These are phyloP conservation scores for Didymodactylos carnosus DNA, from an alignment of 2,888 invertebrate species.

Conservation along the genomic window DNA sequence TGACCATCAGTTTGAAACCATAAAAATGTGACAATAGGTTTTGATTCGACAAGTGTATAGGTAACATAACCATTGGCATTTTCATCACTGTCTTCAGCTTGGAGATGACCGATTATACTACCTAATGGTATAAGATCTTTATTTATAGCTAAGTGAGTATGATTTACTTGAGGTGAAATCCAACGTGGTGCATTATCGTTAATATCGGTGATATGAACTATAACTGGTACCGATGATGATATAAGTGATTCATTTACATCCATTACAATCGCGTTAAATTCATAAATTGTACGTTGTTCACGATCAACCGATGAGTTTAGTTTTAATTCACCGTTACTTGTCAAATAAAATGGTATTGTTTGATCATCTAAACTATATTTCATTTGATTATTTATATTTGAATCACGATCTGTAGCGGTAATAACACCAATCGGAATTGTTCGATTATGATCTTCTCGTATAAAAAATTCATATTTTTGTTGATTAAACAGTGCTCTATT, in stretches of 20 bases:
- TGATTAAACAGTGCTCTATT: not conserved
- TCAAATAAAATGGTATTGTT: not conserved
- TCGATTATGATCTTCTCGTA: not conserved
- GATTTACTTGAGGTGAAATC: not conserved
- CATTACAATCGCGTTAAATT: not conserved
- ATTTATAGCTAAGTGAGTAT: not conserved
- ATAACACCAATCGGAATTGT: not conserved
- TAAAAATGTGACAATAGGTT: not conserved
- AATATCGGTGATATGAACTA: not conserved
- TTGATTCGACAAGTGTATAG: not conserved
- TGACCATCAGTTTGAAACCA: not conserved
- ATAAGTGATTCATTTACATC: not conserved
- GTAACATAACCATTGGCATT: not conserved
- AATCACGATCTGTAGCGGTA: not conserved
- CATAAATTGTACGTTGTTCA: not conserved
- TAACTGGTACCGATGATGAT: not conserved
- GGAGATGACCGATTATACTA: not conserved
- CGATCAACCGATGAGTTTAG: not conserved
- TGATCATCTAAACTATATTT: not conserved
- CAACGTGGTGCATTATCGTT: not conserved
- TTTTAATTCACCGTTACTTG: not conserved
- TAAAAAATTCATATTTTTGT: not conserved
- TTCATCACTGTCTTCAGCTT: not conserved
- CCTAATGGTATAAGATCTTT: not conserved
- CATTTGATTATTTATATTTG: not conserved